A percentile compares a stretch with the other conserved stretches of the same genome.
Conservation (phyloP, 2,113 vertebrate species). For the Ailuropoda melanoleuca region DNA sequence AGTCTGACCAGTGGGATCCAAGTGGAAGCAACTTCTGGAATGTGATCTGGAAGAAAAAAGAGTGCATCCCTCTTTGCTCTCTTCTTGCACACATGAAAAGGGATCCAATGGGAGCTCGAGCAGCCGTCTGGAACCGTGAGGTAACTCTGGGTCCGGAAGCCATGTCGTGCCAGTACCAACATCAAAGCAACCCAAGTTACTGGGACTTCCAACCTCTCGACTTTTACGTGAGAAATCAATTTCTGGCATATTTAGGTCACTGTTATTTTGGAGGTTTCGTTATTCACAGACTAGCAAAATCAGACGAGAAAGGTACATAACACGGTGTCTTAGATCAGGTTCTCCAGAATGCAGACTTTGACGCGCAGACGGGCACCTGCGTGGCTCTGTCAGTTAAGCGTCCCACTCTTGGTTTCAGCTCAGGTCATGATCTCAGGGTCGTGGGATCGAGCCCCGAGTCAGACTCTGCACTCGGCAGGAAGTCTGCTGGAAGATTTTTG, state of each 20-base stretch:
- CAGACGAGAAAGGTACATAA: not conserved
- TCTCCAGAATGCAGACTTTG: not conserved
- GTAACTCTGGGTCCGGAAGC: not conserved
- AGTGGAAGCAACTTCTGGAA: not conserved
- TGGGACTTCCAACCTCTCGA: not conserved
- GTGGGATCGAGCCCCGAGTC: not conserved
- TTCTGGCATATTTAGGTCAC: not conserved
- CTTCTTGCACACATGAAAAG: not conserved
- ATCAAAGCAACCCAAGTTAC: not conserved
- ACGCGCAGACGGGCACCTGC: not conserved
- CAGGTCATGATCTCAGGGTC: not conserved
- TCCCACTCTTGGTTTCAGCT: not conserved
- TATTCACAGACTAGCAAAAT: not conserved
- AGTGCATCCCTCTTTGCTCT: not conserved
- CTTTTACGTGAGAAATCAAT: not conserved
- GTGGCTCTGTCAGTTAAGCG: not conserved
- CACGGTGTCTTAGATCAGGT: not conserved
- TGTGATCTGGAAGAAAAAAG: not conserved
- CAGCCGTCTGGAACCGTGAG: not conserved
- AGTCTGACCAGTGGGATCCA: not conserved
- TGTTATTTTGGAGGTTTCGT: constrained; percentile 1
- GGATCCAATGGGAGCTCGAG: not conserved
- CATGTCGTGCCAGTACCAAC: not conserved
- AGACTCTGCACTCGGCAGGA: not conserved
- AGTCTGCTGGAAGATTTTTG: not conserved